These are phyloP conservation scores for Dreissena rostriformis DNA, from an alignment of 1,140 invertebrate species.

Conservation along the genomic window DNA sequence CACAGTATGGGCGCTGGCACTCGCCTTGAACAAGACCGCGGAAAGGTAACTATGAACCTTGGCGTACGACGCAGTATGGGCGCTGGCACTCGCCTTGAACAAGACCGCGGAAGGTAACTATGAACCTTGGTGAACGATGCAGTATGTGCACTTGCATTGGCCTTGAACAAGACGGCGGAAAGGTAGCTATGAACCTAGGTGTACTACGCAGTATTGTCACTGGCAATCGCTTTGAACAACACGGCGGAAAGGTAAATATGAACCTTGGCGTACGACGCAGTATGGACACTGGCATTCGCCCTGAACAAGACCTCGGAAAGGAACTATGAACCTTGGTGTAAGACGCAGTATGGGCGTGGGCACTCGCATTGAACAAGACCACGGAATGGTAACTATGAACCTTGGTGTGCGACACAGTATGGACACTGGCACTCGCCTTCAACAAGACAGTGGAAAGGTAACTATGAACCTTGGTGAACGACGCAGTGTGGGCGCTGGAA, in stretches of 20 bases:
- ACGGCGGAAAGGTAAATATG: too few relatives aligned
- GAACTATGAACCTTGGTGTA: too few relatives aligned
- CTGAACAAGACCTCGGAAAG: constrained; percentile 93
- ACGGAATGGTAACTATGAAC: constrained; percentile 78
- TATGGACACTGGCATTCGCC: constrained; percentile 98
- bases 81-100: constrained; percentile 97
- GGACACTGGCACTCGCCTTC: constrained; percentile 98
- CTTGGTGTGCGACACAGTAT: constrained; percentile 98
- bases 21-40: constrained; percentile 97
- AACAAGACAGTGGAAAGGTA: constrained; percentile 89
- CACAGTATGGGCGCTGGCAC: constrained; percentile 98
- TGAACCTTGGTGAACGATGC: too few relatives aligned
- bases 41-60: too few relatives aligned
- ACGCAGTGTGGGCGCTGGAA: constrained; percentile 99
- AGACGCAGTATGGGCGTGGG: constrained; percentile 86
- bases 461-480: constrained; percentile 91
- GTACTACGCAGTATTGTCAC: too few relatives aligned
- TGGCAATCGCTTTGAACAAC: too few relatives aligned
- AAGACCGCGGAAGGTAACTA: constrained; percentile 87
- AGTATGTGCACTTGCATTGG: constrained; percentile 82
- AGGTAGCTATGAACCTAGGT: too few relatives aligned
- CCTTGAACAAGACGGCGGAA: constrained; percentile 81
- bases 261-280: constrained; percentile 99
- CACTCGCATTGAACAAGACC: too few relatives aligned
- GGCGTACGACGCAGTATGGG: constrained; percentile 99